Evolutionary conservation across 2,888 invertebrate species (phyloP).

Genomic region (Scelioninae gen. 1): DNA sequence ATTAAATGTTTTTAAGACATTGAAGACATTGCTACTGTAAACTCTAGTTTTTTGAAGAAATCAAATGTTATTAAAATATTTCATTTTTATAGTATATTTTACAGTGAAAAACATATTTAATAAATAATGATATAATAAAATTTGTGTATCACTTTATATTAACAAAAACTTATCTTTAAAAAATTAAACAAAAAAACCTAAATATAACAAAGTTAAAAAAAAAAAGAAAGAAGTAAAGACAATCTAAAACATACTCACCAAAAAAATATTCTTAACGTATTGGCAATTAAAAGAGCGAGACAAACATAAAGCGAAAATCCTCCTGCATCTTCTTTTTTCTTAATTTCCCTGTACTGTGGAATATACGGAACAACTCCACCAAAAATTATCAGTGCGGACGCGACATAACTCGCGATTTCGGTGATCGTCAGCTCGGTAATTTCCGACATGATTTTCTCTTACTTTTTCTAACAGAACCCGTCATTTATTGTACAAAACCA

Average conservation of each 20-base stretch:
- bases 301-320: slow-evolving; percentile 99
- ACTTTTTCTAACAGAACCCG: slow-evolving; percentile 26
- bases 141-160: no score
- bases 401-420: slow-evolving; percentile 91
- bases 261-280: slow-evolving; percentile 98
- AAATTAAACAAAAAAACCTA: no score
- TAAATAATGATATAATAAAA: no score
- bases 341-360: slow-evolving; percentile 97
- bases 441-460: slow-evolving; percentile 49
- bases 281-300: slow-evolving; percentile 96
- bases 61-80: no score
- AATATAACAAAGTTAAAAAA: no score
- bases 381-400: slow-evolving; percentile 95
- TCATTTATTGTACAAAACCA: slow-evolving; percentile 42
- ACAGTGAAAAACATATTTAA: no score
- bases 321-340: slow-evolving; percentile 94
- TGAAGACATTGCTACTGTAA: no score
- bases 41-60: no score
- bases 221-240: no score
- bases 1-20: no score
- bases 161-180: no score
- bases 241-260: slow-evolving; percentile 90
- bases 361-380: slow-evolving; percentile 98
- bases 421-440: slow-evolving; percentile 88
- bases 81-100: no score